These are phyloP conservation scores for Malthinus seriepunctatus DNA, from an alignment of 2,888 invertebrate genomes.

Conservation along the genomic window DNA sequence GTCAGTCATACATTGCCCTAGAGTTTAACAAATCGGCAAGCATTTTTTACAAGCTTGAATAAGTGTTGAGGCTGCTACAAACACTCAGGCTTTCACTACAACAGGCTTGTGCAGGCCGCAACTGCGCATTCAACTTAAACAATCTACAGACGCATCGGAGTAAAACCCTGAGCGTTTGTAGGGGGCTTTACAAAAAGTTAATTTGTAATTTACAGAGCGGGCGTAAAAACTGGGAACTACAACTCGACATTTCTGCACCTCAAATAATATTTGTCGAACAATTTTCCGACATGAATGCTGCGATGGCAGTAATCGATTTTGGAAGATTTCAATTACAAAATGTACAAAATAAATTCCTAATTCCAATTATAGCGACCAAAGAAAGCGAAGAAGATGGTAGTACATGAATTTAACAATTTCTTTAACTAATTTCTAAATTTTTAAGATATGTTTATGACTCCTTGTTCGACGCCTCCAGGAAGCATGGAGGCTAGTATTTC, in stretches of 20 bases:
- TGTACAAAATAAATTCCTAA: constrained; percentile 43
- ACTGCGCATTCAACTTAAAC: no score
- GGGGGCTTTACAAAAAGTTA: constrained; percentile 23
- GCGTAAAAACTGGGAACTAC: constrained; percentile 81
- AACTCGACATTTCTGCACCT: constrained; percentile 91
- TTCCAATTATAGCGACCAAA: constrained; percentile 45
- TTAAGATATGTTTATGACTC: constrained; percentile 75
- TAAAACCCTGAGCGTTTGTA: no score
- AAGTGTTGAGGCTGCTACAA: no score
- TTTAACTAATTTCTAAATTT: constrained; percentile 21
- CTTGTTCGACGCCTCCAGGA: constrained; percentile 85
- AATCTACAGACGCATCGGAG: no score
- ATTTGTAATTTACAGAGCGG: constrained; percentile 56
- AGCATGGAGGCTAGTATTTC: constrained; percentile 67
- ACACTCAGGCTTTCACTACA: no score
- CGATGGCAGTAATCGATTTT: constrained; percentile 87
- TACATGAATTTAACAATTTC: not conserved
- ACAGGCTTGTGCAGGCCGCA: no score
- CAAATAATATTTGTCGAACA: constrained; percentile 89
- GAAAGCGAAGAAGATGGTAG: constrained; percentile 58
- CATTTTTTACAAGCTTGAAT: no score
- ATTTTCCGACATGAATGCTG: constrained; percentile 72
- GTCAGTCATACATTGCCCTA: no score
- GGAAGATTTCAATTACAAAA: constrained; percentile 77
- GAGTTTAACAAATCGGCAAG: no score